These are phyloP conservation scores for Trachemys scripta DNA, from an alignment of 2,113 vertebrate species.

Conservation along the genomic window DNA sequence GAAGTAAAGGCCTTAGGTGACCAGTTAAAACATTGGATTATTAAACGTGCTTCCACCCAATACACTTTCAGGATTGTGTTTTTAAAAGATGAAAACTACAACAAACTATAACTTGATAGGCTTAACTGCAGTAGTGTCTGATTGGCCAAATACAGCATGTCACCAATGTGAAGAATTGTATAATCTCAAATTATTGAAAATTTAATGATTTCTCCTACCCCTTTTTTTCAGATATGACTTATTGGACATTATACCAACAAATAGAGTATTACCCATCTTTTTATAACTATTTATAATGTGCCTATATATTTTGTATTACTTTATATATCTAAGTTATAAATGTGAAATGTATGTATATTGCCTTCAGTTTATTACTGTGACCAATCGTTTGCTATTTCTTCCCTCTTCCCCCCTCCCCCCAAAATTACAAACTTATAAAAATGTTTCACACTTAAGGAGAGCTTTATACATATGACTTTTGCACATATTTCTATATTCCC, in stretches of 20 bases:
- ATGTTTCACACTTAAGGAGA: not conserved
- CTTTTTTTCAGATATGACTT: not conserved
- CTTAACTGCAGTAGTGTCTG: not conserved
- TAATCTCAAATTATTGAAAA: not conserved
- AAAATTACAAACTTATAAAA: not conserved
- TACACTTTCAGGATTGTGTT: not conserved
- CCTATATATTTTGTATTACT: not conserved
- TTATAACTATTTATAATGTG: not conserved
- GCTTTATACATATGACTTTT: not conserved
- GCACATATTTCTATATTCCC: not conserved
- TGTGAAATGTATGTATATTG: not conserved
- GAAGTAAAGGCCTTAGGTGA: not conserved
- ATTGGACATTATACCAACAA: not conserved
- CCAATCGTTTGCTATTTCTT: not conserved
- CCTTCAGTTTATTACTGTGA: not conserved
- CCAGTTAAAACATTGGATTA: not conserved
- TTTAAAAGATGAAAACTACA: not conserved
- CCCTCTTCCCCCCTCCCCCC: too few relatives aligned
- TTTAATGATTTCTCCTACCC: accelerated
- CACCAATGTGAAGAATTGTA: not conserved
- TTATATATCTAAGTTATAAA: not conserved
- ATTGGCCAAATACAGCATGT: not conserved
- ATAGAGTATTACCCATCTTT: not conserved
- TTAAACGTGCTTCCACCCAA: not conserved
- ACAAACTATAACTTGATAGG: not conserved